Base-by-base conservation (phyloP, 2,797 vertebrate species). In the Pyrocephalus nanus region DNA sequence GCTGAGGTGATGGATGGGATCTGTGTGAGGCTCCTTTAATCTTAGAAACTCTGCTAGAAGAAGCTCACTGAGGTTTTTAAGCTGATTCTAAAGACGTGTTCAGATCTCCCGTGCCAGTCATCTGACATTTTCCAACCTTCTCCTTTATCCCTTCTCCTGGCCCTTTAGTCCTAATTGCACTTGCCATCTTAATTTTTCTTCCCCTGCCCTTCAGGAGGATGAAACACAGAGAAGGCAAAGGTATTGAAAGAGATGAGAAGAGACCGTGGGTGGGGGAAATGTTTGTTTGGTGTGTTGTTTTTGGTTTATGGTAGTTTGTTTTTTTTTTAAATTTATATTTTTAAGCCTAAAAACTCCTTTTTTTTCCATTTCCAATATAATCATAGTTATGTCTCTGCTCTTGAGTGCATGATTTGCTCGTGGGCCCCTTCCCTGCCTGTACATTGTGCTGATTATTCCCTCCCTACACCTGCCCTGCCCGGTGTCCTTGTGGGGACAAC, bases 391-490 rank as follows among this genome's bases (percentile, higher is more conserved):
- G 7, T 20, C n/a, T 91, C 54, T 91, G 55, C 73, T 69, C 26
- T 34, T 60, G 60, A 43, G 54, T 61, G 51, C 0, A 0, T 29
- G 5, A 13, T 40, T 50, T 83, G 54, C 21, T 76, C 1, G 0
- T 9, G 45, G 54, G 43, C 48, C 20, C 34, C 40, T 75, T 50
- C 54, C 43, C 43, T 50, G 45, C 5, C 3, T 51, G 23, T 48
- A 47, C 50, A 2, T 4, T 10, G 62, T 70, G 38, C 91, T 36
- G 26, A 17, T 34, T 55, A 1, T 22, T 75, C 17, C 51, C 34
- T 11, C 74, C 17, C 23, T 10, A 23, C 55, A 23, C n/a, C n/a
- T 58, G 22, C n/a, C 38, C 69, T 65, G 45, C 69, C 13, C 1
- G 7, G 18, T 72, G 26, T 71, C 62, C 71, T 60, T 16, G 45